phyloP scores from a whole-genome alignment of 1,140 invertebrate species.

The Drosophila sulfurigaster region DNA sequence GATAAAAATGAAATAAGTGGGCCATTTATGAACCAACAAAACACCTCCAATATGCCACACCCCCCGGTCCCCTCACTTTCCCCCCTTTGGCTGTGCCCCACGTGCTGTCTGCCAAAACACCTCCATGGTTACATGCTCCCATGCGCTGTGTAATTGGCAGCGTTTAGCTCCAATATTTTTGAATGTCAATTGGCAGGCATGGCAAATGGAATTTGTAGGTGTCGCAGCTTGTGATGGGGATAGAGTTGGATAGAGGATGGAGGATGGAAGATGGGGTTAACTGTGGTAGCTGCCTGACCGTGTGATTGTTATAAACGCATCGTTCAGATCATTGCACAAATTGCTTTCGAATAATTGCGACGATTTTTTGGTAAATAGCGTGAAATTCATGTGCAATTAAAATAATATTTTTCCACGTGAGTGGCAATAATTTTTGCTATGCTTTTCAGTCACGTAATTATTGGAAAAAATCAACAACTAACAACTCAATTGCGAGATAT shows the following conservation, averaged over 20 bases:
- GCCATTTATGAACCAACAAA: conserved; percentile 53
- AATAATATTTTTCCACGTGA: conserved; percentile 74
- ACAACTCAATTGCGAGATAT: neutral
- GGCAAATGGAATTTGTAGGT: neutral
- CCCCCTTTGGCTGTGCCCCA: neutral
- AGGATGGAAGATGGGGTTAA: neutral
- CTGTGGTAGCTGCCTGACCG: conserved; percentile 15
- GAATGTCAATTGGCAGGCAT: conserved; percentile 50
- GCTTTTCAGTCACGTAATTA: conserved; percentile 20
- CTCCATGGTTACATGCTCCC: conserved; percentile 51
- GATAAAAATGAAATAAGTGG: conserved; percentile 57
- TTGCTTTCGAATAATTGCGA: conserved; percentile 68
- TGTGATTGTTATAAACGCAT: conserved; percentile 45
- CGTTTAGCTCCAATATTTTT: conserved; percentile 52
- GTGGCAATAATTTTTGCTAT: conserved; percentile 29
- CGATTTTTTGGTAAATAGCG: conserved; percentile 65
- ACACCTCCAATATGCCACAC: conserved; percentile 22
- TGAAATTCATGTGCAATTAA: conserved; percentile 80
- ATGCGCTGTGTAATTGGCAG: conserved; percentile 46
- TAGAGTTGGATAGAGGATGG: neutral
- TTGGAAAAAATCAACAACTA: conserved; percentile 1
- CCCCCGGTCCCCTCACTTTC: neutral
- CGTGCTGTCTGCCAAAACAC: neutral
- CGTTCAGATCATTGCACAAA: conserved; percentile 69
- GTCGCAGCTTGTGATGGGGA: neutral